Base-by-base conservation (phyloP, 2,797 vertebrate genomes). In the Melopsittacus undulatus region DNA sequence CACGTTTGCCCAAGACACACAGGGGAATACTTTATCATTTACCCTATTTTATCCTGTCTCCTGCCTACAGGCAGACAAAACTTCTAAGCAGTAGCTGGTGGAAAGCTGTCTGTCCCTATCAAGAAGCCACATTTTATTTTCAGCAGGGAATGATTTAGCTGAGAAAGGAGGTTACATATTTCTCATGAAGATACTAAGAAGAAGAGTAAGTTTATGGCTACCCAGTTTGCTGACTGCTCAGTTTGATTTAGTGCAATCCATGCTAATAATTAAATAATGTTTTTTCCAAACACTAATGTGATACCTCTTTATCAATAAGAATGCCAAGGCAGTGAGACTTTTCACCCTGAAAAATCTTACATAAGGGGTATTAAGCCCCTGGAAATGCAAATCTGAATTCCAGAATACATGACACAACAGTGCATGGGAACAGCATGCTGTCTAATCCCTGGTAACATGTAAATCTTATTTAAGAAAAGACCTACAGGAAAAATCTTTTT, bases 351-450 rank as follows among this genome's bases (percentile, higher is more conserved):
- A 26, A 83, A 83, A 48, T 42, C 27, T 70, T 67, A 64, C 1
- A 59, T 29, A 16, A 72, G 22, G 89, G 43, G 18, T 11, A 77
- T 62, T 51, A 73, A 91, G 12, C 26, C 88, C 45, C 67, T 72
- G 42, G 68, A 92, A 84, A 91, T 72, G 36, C 42, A 89, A 82
- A 87, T 72, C n/a, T 85, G 56, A 92, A 90, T 66, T 74, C 64
- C 32, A 84, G 54, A 93, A 87, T 59, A 51, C 13, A 63, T 87
- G 87, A 67, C 23, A 26, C 15, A 72, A 22, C 49, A 81, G 42
- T 26, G 26, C 4, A 11, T 17, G 20, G 40, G 16, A 4, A 85
- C 86, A 78, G 12, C 14, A 74, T 7, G 49, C n/a, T 19, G 16
- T 43, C 61, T 89, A 92, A 73, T 32, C 22, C 49, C 43, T 11